phyloP scores from a whole-genome alignment of 2,888 invertebrate genomes.

The Noctua fimbriata region DNA sequence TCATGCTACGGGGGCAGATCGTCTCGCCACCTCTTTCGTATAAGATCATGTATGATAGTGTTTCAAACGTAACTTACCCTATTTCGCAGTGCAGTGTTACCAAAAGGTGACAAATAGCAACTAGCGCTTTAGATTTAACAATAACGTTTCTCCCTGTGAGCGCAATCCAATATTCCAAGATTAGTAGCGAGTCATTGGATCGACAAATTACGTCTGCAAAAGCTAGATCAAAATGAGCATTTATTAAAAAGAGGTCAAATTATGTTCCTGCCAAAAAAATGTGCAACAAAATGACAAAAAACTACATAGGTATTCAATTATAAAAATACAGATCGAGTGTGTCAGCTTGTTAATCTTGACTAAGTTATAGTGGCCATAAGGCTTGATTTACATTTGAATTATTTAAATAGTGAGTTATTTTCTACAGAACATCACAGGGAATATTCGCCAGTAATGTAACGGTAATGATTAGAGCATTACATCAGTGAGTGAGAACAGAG shows the following conservation, averaged over 20 bases:
- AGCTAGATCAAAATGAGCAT: conserved; percentile 7
- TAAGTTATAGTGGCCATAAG: not conserved
- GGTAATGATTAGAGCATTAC: not conserved
- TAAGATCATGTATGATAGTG: too few relatives aligned
- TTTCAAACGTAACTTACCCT: conserved; percentile 56
- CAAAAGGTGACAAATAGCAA: conserved; percentile 62
- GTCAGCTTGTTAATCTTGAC: not conserved
- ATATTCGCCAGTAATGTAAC: not conserved
- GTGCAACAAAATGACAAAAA: not conserved
- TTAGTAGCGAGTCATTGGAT: conserved; percentile 8
- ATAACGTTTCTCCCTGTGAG: rapidly evolving
- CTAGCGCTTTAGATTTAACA: conserved; percentile 4
- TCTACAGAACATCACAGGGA: too few relatives aligned
- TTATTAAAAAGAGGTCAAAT: not conserved
- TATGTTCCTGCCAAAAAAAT: not conserved
- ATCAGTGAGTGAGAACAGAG: too few relatives aligned
- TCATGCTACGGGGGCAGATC: too few relatives aligned
- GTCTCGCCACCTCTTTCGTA: too few relatives aligned
- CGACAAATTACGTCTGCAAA: rapidly evolving
- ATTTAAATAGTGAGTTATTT: too few relatives aligned
- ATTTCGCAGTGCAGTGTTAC: conserved; percentile 57
- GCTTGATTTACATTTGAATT: not conserved
- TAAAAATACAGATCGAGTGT: not conserved
- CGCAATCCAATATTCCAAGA: not conserved
- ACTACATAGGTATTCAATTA: not conserved